A percentile compares a stretch with the other conserved stretches of the same genome.
Conservation (phyloP, 1,140 invertebrate genomes). For the Bombus waltoni region DNA sequence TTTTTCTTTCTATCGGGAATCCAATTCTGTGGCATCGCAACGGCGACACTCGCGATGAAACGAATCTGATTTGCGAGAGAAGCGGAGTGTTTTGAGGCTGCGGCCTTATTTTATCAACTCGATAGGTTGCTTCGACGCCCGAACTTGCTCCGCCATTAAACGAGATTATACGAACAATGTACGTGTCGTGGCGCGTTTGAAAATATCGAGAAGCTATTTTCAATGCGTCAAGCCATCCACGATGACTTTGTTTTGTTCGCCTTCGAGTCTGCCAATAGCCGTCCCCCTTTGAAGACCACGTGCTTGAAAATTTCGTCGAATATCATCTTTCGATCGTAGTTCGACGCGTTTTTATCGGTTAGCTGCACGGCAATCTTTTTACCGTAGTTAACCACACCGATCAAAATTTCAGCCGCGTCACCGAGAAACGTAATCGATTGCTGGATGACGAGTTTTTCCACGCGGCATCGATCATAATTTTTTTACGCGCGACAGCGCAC, state of each 20-base stretch:
- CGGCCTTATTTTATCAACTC: neutral
- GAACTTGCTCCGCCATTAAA: neutral
- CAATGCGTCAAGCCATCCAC: neutral
- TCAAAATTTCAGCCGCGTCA: conserved; percentile 21
- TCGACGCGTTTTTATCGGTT: neutral
- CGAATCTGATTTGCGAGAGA: neutral
- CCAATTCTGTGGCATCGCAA: neutral
- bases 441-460: conserved; percentile 22
- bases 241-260: neutral
- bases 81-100: neutral
- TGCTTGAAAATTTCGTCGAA: neutral
- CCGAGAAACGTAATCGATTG: conserved; percentile 19
- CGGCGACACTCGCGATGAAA: neutral
- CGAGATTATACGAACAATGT: neutral
- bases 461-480: conserved; percentile 36
- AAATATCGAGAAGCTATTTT: neutral
- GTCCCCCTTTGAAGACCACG: neutral
- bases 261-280: neutral
- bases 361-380: neutral
- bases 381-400: neutral
- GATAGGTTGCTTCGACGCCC: neutral
- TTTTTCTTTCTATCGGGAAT: neutral
- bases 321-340: neutral
- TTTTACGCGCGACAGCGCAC: conserved; percentile 6
- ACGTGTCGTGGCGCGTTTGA: neutral